These are phyloP conservation scores for Stenurella melanura DNA, from an alignment of 2,888 invertebrate species.

Conservation along the genomic window DNA sequence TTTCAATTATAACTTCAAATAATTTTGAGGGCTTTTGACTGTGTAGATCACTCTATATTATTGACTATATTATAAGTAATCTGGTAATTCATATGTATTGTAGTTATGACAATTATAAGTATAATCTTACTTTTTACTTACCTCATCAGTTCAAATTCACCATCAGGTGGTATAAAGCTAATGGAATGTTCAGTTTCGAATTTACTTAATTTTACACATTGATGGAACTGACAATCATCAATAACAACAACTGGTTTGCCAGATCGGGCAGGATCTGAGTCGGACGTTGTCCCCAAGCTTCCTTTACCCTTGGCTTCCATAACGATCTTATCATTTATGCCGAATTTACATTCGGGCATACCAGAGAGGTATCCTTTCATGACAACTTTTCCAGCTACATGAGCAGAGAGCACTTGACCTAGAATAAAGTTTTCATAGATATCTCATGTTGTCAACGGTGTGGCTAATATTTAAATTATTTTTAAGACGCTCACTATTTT, in stretches of 20 bases:
- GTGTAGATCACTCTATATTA: too few relatives aligned
- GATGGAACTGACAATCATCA: slow-evolving; percentile 99
- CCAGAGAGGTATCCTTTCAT: slow-evolving; percentile 99
- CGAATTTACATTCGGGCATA: slow-evolving; percentile 99
- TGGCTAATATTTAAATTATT: too few relatives aligned
- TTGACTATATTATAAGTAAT: too few relatives aligned
- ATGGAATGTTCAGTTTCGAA: slow-evolving; percentile 99
- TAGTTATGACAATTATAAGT: too few relatives aligned
- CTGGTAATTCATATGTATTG: too few relatives aligned
- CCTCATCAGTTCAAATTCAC: slow-evolving; percentile 99
- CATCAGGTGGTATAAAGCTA: slow-evolving; percentile 99
- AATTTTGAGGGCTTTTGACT: too few relatives aligned
- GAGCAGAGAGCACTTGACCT: slow-evolving; percentile 98
- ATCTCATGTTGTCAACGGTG: too few relatives aligned
- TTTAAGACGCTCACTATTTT: too few relatives aligned
- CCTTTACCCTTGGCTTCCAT: slow-evolving; percentile 96
- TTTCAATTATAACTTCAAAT: too few relatives aligned
- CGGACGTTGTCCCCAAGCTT: slow-evolving; percentile 79
- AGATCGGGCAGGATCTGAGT: slow-evolving; percentile 88
- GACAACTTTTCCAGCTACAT: slow-evolving; percentile 99
- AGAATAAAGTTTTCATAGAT: too few relatives aligned
- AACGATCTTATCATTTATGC: slow-evolving; percentile 99
- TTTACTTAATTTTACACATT: slow-evolving; percentile 99
- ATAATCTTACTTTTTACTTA: too few relatives aligned
- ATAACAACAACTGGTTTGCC: slow-evolving; percentile 99